A percentile compares a stretch with the other conserved stretches of the same genome.
Conservation (phyloP, 2,113 vertebrate species). For the Cynocephalus volans region DNA sequence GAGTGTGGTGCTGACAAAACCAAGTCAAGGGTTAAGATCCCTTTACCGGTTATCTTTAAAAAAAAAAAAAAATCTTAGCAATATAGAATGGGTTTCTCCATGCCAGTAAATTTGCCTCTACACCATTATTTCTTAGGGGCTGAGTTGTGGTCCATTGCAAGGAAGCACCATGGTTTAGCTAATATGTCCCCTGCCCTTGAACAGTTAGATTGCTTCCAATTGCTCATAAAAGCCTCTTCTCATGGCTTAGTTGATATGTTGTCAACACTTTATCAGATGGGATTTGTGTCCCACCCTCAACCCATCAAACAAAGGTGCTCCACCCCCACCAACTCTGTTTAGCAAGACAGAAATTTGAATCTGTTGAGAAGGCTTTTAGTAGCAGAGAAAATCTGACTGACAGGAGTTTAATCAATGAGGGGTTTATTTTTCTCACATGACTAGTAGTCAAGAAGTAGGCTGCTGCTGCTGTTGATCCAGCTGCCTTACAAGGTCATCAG, state of each 20-base stretch:
- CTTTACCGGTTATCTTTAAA: too few species aligned
- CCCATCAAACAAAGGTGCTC: not conserved
- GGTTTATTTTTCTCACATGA: not conserved
- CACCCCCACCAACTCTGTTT: too few species aligned
- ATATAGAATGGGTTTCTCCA: not conserved
- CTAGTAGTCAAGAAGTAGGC: not conserved
- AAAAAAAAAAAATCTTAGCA: not conserved
- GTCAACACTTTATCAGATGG: not conserved
- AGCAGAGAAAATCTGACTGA: not conserved
- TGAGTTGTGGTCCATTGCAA: not conserved
- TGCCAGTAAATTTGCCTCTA: not conserved
- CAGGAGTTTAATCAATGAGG: not conserved
- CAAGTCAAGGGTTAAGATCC: too few species aligned
- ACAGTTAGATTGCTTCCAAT: not conserved
- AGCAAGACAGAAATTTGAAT: not conserved
- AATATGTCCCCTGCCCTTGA: not conserved
- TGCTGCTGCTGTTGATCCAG: not conserved
- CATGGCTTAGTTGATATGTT: not conserved
- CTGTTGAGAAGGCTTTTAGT: not conserved
- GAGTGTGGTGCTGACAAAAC: too few species aligned
- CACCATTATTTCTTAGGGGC: not conserved
- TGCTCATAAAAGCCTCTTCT: too few species aligned
- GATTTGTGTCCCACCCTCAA: not conserved
- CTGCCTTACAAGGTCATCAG: not conserved
- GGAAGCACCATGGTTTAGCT: not conserved